Base-by-base conservation (phyloP, 1,140 invertebrate species). In the Tetragnatha versicolor region DNA sequence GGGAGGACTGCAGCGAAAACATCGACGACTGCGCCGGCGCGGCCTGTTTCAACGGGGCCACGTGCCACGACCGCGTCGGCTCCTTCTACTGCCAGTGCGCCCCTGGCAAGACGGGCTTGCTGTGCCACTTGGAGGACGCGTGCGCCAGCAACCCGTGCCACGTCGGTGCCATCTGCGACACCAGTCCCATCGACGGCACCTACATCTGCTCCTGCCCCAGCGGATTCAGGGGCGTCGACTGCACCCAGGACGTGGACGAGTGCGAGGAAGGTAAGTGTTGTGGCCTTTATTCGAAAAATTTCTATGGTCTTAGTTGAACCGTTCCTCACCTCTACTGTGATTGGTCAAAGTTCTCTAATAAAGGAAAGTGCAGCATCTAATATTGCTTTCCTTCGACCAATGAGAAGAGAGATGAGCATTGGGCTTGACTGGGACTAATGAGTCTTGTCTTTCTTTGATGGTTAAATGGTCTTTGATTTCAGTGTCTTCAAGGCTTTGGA, bases 71-170 rank as follows among this genome's bases (percentile, higher is more conserved):
- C 84, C 89, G 94, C 22, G 95, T 98, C 35, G 96, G 94, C 14
- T 92, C 93, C 70, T 99, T 97, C 87, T 93, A 93, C 84, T 99
- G 98, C 86, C 91, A 93, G 80, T 99, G 97, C 87, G 95, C 95
- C 9, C 90, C 92, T 3, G 97, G 97, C 49, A 98, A 97, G 88
- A 98, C 95, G 81, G 94, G 95, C 93, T 86, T 89, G 55, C 88
- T 98, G 1, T 99, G 97, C 83, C 97, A 99, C 84, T 87, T 98
- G 85, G 95, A 98, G 73, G 96, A 99, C 84, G 95, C 96, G 0
- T 99, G 97, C 85, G 94, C 93, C 0, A 95, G 93, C 14, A 96
- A 96, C 87, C 97, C 97, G 0, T 99, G 97, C 84, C 94, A 97
- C 82, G 90, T 92, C 0, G 94, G 94, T 79, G 94, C 96, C 10